Evolutionary conservation across 2,797 vertebrate genomes (phyloP).

Genomic region (Rachycentron canadum): DNA sequence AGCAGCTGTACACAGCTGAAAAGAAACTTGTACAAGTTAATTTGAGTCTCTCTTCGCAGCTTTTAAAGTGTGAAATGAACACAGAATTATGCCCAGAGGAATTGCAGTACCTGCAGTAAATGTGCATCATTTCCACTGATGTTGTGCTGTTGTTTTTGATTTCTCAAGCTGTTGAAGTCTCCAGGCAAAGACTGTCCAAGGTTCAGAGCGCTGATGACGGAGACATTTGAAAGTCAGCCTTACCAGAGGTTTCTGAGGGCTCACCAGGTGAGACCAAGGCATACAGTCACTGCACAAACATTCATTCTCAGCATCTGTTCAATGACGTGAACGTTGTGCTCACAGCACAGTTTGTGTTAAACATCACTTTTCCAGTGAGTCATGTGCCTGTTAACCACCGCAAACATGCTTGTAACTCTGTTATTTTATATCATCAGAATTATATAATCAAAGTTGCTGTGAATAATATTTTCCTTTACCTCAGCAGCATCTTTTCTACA

Average conservation of each 20-base stretch:
- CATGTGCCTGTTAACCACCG: conserved; percentile 41
- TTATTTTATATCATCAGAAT: conserved; percentile 25
- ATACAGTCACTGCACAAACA: conserved; percentile 3
- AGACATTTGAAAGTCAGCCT: conserved; percentile 82
- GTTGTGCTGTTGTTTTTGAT: conserved; percentile 44
- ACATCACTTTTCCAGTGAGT: conserved; percentile 45
- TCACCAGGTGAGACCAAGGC: conserved; percentile 81
- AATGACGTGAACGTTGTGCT: conserved; percentile 29
- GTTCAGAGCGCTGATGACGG: conserved; percentile 85
- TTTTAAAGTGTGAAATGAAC: conserved; percentile 60
- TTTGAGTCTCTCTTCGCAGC: conserved; percentile 14
- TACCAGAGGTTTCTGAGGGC: conserved; percentile 84
- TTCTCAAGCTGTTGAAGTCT: conserved; percentile 86
- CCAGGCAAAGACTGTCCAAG: conserved; percentile 85
- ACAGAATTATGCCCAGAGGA: conserved; percentile 52
- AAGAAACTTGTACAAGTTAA: conserved; percentile 40
- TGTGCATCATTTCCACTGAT: conserved; percentile 32
- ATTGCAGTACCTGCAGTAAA: conserved; percentile 30
- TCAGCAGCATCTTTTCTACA: conserved; percentile 27
- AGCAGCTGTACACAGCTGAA: conserved; percentile 29
- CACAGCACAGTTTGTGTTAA: conserved; percentile 36
- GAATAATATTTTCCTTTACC: conserved; percentile 24
- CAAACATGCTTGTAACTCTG: conserved; percentile 34
- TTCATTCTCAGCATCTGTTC: conserved; percentile 39
- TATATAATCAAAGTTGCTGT: conserved; percentile 38